Conservation (phyloP, 2,797 vertebrate genomes). For the Mus minutoides region DNA sequence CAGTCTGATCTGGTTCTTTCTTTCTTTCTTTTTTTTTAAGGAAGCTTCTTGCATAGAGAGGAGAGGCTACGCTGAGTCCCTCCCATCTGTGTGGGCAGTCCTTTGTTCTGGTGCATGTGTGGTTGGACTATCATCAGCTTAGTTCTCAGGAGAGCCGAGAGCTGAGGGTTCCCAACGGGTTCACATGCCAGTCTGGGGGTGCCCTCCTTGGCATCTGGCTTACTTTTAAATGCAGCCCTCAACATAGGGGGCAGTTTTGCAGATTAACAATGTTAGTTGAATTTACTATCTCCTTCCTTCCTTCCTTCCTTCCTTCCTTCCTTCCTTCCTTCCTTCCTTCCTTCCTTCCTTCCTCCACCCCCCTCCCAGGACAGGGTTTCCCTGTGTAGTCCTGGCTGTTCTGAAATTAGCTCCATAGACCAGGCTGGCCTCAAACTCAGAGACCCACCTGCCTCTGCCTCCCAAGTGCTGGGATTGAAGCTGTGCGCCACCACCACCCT, state of each 20-base stretch:
- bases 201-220: neutral
- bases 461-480: too few relatives aligned
- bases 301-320: too few relatives aligned
- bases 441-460: too few relatives aligned
- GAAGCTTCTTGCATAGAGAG: neutral
- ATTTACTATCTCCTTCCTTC: neutral
- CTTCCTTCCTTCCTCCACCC: too few relatives aligned
- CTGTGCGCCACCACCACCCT: too few relatives aligned
- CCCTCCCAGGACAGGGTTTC: neutral
- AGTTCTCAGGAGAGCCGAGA: neutral
- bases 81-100: neutral
- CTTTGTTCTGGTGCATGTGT: neutral
- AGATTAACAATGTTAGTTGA: neutral
- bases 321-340: too few relatives aligned
- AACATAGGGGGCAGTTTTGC: neutral
- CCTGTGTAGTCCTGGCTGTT: neutral
- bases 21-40: too few relatives aligned
- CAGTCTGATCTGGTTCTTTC: neutral
- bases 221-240: neutral
- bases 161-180: neutral
- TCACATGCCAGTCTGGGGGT: too few relatives aligned
- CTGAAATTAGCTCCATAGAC: too few relatives aligned
- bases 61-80: neutral
- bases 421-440: too few relatives aligned
- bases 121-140: neutral